These are phyloP conservation scores for Nesidiocoris tenuis DNA, from an alignment of 2,888 invertebrate species.

Conservation along the genomic window DNA sequence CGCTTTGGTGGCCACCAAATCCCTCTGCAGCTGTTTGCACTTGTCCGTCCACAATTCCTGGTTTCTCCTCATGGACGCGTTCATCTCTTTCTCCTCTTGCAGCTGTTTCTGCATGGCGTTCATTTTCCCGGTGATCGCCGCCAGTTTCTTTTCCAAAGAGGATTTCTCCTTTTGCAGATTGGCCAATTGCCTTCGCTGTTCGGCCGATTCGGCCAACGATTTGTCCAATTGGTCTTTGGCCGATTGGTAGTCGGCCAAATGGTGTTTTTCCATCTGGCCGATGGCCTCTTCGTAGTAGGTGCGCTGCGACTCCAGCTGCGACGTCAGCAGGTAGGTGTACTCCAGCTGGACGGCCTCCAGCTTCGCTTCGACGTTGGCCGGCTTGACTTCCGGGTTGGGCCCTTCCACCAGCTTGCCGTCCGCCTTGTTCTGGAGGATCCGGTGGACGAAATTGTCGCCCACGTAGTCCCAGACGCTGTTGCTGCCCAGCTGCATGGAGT, in stretches of 20 bases:
- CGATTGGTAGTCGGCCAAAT: constrained; percentile 51
- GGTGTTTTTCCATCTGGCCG: constrained; percentile 56
- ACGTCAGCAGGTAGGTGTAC: constrained; percentile 92
- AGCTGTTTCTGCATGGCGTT: constrained; percentile 68
- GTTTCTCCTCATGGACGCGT: constrained; percentile 72
- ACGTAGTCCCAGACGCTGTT: constrained; percentile 99
- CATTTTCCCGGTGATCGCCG: constrained; percentile 64
- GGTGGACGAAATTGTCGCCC: constrained; percentile 94
- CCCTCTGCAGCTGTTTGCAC: constrained; percentile 60
- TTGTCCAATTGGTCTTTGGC: constrained; percentile 60
- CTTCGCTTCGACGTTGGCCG: constrained; percentile 66
- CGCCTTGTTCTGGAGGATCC: constrained; percentile 91
- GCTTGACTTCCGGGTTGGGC: constrained; percentile 57
- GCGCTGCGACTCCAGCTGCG: constrained; percentile 91
- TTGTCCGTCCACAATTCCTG: constrained; percentile 71
- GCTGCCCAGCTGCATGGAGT: constrained; percentile 92
- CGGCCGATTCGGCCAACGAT: constrained; percentile 58
- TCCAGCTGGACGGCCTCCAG: constrained; percentile 93
- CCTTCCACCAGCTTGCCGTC: constrained; percentile 91
- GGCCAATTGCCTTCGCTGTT: constrained; percentile 53
- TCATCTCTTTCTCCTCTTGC: constrained; percentile 81
- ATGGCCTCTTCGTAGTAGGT: constrained; percentile 85
- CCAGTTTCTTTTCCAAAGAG: constrained; percentile 66
- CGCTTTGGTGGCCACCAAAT: constrained; percentile 54
- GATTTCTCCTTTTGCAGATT: constrained; percentile 66